These are phyloP conservation scores for Drosophila algonquin DNA, from an alignment of 2,888 invertebrate genomes.

Conservation along the genomic window DNA sequence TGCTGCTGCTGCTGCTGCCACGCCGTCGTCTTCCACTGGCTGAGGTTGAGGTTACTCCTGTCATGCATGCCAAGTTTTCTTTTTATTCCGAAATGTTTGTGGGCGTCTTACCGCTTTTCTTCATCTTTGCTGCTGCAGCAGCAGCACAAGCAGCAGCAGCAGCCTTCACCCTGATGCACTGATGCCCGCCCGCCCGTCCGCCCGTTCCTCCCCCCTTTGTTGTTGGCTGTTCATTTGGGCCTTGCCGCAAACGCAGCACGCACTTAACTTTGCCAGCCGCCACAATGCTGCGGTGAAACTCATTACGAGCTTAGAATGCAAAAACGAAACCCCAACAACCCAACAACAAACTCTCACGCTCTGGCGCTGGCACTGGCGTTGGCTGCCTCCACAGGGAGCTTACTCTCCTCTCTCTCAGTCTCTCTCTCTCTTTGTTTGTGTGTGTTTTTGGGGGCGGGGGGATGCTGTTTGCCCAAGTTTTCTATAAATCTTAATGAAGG, in stretches of 20 bases:
- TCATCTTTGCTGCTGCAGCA: slow-evolving; percentile 21
- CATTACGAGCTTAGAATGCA: slow-evolving; percentile 79
- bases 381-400: background rate
- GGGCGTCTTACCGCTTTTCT: slow-evolving; percentile 57
- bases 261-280: slow-evolving; percentile 78
- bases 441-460: slow-evolving; percentile 10
- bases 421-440: slow-evolving; percentile 3
- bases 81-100: slow-evolving; percentile 66
- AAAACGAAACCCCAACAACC: slow-evolving; percentile 62
- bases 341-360: slow-evolving; percentile 5
- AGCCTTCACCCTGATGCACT: no score
- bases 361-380: background rate
- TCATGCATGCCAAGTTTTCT: slow-evolving; percentile 57
- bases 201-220: background rate
- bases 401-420: background rate
- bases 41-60: slow-evolving; percentile 28
- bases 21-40: background rate
- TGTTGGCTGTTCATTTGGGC: slow-evolving; percentile 69
- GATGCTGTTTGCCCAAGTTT: slow-evolving; percentile 47
- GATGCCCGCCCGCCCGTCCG: no score
- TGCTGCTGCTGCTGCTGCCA: slow-evolving; percentile 10
- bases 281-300: slow-evolving; percentile 77
- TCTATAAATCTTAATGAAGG: slow-evolving; percentile 71
- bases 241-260: slow-evolving; percentile 76
- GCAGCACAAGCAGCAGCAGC: background rate